These are phyloP conservation scores for Salpingus planirostris DNA, from an alignment of 2,888 invertebrate species.

Conservation along the genomic window DNA sequence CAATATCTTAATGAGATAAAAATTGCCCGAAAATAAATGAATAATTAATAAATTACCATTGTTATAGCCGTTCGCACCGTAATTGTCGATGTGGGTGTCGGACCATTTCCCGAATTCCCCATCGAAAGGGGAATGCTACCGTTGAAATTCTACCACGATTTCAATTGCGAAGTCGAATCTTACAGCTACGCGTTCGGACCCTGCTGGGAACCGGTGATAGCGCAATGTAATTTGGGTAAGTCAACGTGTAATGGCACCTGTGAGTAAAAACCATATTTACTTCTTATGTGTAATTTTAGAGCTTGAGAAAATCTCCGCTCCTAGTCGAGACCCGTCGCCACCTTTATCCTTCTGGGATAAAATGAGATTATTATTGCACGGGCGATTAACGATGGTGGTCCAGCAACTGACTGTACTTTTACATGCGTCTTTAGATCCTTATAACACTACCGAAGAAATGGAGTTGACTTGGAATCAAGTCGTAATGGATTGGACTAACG, in stretches of 20 bases:
- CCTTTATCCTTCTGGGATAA: constrained; percentile 98
- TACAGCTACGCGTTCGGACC: constrained; percentile 95
- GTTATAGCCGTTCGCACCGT: constrained; percentile 64
- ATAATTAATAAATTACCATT: too few species aligned
- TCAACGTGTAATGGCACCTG: constrained; percentile 1
- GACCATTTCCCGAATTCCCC: constrained; percentile 73
- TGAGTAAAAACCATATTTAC: neutral
- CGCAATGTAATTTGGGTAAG: constrained; percentile 72
- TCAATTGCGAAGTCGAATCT: constrained; percentile 86
- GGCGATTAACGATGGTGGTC: constrained; percentile 80
- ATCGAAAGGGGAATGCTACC: constrained; percentile 89
- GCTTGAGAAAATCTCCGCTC: constrained; percentile 79
- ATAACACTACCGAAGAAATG: constrained; percentile 98
- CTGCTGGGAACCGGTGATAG: constrained; percentile 97
- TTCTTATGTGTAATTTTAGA: too few species aligned
- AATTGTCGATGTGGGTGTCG: constrained; percentile 68
- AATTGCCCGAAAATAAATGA: too few species aligned
- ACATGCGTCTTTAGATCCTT: constrained; percentile 95
- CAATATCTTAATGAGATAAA: too few species aligned
- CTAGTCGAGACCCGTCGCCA: constrained; percentile 87
- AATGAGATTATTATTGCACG: constrained; percentile 84
- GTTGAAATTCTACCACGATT: constrained; percentile 95
- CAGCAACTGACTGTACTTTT: constrained; percentile 82
- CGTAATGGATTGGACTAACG: constrained; percentile 93
- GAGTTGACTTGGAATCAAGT: constrained; percentile 93